Conservation (phyloP, 2,888 invertebrate species). For the Nesidiocoris tenuis region DNA sequence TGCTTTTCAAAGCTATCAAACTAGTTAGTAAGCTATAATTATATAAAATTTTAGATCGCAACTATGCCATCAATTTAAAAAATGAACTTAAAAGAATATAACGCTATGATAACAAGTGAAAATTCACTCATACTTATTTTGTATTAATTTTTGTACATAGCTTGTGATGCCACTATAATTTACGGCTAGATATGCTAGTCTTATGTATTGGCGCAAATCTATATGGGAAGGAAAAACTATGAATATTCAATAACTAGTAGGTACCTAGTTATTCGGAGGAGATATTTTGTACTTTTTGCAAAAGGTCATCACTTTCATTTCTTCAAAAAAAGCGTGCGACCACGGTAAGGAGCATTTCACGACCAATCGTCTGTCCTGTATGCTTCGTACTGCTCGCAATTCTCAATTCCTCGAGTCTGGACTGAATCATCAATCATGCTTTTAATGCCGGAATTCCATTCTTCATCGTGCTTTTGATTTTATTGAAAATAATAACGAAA, state of each 20-base stretch:
- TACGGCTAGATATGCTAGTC: conserved; percentile 48
- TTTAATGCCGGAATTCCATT: conserved; percentile 22
- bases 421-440: conserved; percentile 20
- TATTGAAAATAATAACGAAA: not conserved
- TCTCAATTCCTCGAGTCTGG: conserved; percentile 20
- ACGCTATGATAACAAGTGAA: conserved; percentile 43
- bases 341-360: conserved; percentile 31
- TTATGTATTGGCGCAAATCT: conserved; percentile 46
- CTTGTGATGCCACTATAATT: conserved; percentile 4
- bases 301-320: conserved; percentile 43
- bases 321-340: conserved; percentile 4
- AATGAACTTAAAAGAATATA: conserved; percentile 30
- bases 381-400: conserved; percentile 32
- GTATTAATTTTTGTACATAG: conserved; percentile 18
- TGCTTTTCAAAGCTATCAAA: conserved; percentile 41
- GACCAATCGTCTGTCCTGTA: conserved; percentile 30
- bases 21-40: conserved; percentile 42
- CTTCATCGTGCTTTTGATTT: not conserved
- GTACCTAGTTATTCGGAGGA: conserved; percentile 38
- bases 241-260: conserved; percentile 46
- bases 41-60: conserved; percentile 30
- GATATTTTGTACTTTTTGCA: conserved; percentile 47
- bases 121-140: conserved; percentile 43
- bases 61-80: conserved; percentile 26
- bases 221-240: conserved; percentile 46